Evolutionary conservation across 1,140 invertebrate species (phyloP), one percentile per base, ranked within the genome.

Genomic region (Drosophila punjabiensis): DNA sequence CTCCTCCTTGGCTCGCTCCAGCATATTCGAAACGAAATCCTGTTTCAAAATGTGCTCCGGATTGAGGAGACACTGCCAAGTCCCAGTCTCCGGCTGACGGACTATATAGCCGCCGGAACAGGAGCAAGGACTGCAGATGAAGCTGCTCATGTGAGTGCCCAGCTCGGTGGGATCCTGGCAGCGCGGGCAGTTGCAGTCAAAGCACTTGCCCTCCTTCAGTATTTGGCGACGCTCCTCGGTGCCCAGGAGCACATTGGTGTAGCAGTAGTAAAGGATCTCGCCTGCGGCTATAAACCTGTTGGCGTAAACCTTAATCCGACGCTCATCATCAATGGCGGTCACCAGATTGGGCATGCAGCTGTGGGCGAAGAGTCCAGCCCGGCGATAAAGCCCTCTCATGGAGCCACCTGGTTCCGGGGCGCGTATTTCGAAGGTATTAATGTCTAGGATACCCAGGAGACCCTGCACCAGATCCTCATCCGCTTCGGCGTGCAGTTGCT

Each of bases 201-300:
- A 97, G 83, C 96, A 97, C 92, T 97, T 97, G 5, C 95, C 95
- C 69, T 95, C 93, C 53, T 93, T 92, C 10, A 97, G 93, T 91
- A 96, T 95, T 39, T 95, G 92, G 75, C 95, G 95, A 64, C 96
- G 94, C 63, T 95, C 94, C 8, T 93, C 92, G 24, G 95, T 96
- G 4, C 96, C 95, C 94, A 96, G 94, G 63, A 97, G 93, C 1
- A 96, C 94, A 86, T 96, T 96, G 0, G 96, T 96, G 75, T 98
- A 98, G 89, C 96, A 97, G 69, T 96, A 96, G 75, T 94, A 95
- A 66, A 98, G 95, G 4, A 94, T 92, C 32, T 95, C 95, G 14
- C 95, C 96, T 55, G 95, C 94, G 61, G 94, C 93, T 24, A 96
- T 95, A 11, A 94, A 91, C 0, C 94, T 89, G 73, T 95, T 96